Conservation (phyloP, 2,888 invertebrate genomes). For the Schizaphis graminum region DNA sequence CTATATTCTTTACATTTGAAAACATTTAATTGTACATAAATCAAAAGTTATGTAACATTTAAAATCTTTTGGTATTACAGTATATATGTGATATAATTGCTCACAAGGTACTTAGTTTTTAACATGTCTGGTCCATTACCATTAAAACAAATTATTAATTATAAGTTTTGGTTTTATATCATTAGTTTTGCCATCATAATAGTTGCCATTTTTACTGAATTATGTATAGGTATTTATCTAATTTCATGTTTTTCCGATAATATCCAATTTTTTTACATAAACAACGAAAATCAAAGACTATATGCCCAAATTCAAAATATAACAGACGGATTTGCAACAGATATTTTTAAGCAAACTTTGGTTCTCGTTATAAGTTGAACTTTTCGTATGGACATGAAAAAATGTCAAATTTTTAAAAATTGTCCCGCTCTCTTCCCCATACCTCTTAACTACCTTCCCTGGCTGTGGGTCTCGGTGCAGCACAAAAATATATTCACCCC, state of each 20-base stretch:
- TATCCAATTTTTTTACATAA: background rate
- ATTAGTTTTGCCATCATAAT: background rate
- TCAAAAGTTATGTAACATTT: background rate
- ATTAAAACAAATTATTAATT: background rate
- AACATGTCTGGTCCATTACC: background rate
- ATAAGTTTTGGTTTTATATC: background rate
- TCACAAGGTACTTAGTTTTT: background rate
- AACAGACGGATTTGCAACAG: background rate
- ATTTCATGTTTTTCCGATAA: background rate
- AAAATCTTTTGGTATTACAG: background rate
- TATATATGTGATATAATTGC: background rate
- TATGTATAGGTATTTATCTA: too few species aligned
- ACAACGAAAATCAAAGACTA: background rate
- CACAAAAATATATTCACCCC: slow-evolving; percentile 64
- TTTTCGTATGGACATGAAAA: background rate
- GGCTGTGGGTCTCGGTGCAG: slow-evolving; percentile 27
- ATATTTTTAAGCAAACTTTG: background rate
- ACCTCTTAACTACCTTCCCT: slow-evolving; percentile 45
- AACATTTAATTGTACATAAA: background rate
- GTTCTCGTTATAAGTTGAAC: background rate
- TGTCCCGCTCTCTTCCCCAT: slow-evolving; percentile 40
- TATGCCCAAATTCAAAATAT: background rate
- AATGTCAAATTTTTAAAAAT: slow-evolving; percentile 49
- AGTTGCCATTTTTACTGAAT: background rate
- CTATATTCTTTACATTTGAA: background rate